Base-by-base conservation (phyloP, 1,140 invertebrate genomes). In the Caenorhabditis remanei region DNA sequence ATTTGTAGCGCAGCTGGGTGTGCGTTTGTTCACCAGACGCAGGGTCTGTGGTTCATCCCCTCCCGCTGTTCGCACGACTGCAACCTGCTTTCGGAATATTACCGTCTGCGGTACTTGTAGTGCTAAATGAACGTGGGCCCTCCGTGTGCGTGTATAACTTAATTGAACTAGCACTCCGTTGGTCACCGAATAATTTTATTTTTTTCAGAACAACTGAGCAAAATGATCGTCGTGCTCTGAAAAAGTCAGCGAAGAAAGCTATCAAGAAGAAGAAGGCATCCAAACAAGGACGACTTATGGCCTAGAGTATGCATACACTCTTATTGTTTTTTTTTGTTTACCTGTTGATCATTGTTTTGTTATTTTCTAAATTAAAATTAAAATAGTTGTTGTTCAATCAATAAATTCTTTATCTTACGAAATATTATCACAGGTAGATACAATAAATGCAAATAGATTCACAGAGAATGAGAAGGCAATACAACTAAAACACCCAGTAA, bases 241-340 rank as follows among this genome's bases (percentile, higher is more conserved):
- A 85, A 24, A 85, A 85, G 40, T 61, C 85, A 13, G 85, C 85
- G 32, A 85, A 85, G 61, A 85, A 75, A 48, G 85, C 85, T 13
- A 85, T 85, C 32, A 56, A 32, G 14, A 85, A 79, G 85, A 85
- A 85, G 85, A 85, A 85, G 61, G 50, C 71, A 4, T 46, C 71
- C 9, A 79, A 79, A 40, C 32, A 79, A 41, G 71, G 67, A 48
- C 61, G 50, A 4, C 50, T 50, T 21, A 75, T 50, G 67, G 67
- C 63, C 40, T 50, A 85, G 41, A 43, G 9, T 58, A 14, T 50
- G 63, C 0, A 67, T 75, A 9, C 5, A 56, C 48, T 85, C 24
- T 14, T 67, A 2, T 65, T 85, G 19, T 65, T 84, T n/a, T 2
- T 48, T 67, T 32, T 41, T 67, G 50, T 48, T 67, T 71, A 11